A percentile compares a stretch with the other conserved stretches of the same genome.
phyloP scores from a whole-genome alignment of 2,113 vertebrate genomes.

The Mirza zaza region DNA sequence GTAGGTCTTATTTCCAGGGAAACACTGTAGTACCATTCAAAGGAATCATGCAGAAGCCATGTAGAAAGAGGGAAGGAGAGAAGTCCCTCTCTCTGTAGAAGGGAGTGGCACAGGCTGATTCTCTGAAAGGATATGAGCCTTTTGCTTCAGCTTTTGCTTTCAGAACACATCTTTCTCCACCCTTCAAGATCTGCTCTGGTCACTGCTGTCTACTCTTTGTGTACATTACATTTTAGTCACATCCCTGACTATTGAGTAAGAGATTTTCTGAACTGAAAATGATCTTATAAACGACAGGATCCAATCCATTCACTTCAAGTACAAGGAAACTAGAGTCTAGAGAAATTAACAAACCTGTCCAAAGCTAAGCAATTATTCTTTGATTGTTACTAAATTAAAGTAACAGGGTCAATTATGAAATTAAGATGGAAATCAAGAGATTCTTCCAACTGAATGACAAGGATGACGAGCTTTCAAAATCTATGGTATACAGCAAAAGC shows the following conservation, averaged over 20 bases:
- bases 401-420: no score
- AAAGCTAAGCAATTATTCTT: not conserved
- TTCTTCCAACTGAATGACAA: no score
- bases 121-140: not conserved
- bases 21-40: not conserved
- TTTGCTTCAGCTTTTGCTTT: not conserved
- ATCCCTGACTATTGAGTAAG: not conserved
- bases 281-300: not conserved
- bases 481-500: no score
- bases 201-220: no score
- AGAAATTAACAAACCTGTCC: not conserved
- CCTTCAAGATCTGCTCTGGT: not conserved
- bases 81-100: not conserved
- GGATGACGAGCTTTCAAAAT: no score
- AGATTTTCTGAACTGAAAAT: not conserved
- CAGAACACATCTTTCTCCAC: not conserved
- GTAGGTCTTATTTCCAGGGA: no score
- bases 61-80: no score
- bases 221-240: not conserved
- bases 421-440: no score
- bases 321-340: not conserved
- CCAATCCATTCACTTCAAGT: not conserved
- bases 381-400: not conserved
- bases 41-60: not conserved
- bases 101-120: not conserved